Evolutionary conservation across 2,888 invertebrate genomes (phyloP), one percentile per base, ranked within the genome.

Genomic region (Agrypnus murinus): DNA sequence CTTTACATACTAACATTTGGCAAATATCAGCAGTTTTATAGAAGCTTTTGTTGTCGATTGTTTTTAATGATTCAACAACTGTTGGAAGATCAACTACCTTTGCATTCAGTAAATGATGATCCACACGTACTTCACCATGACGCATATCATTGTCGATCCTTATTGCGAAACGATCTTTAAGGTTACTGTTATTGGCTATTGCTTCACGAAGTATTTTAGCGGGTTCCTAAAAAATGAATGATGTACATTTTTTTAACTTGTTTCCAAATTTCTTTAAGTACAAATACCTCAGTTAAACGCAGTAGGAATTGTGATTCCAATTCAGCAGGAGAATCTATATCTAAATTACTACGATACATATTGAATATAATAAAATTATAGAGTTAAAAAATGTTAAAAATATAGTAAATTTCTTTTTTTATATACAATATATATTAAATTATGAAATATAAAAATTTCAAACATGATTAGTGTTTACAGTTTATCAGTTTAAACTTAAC

Each of bases 1-100:
- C 94, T 86, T 93, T 95, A 79, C 97, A 97, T 63, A 96, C 89
- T 89, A 98, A 91, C 87, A 92, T 88, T 89, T 98, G 99, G 79
- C 95, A 95, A 73, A 99, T 92, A 85, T 99, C 99, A 0, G 98
- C 97, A 0, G 98, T 96, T 88, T 99, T 99, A 83, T 99, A 99
- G 80, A 99, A 96, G 80, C 95, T 97, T 86, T 98, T 99, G 73
- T 91, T 92, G 83, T 99, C 99, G 65, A 98, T 95, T 0, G 98
- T 98, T 87, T 99, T 99, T 65, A 95, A 86, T 0, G 97, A 95
- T 86, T 99, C 98, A 12, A 97, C 91, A 6, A 98, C 89, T 4
- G 96, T 95, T 0, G 98, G 98, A 50, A 98, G 85, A 85, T 99
- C 98, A 0, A 97, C 91, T 32, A 98, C 90, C 88, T 96, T 97